Evolutionary conservation across 2,797 vertebrate genomes (phyloP).

Genomic region (Salarias fasciatus): DNA sequence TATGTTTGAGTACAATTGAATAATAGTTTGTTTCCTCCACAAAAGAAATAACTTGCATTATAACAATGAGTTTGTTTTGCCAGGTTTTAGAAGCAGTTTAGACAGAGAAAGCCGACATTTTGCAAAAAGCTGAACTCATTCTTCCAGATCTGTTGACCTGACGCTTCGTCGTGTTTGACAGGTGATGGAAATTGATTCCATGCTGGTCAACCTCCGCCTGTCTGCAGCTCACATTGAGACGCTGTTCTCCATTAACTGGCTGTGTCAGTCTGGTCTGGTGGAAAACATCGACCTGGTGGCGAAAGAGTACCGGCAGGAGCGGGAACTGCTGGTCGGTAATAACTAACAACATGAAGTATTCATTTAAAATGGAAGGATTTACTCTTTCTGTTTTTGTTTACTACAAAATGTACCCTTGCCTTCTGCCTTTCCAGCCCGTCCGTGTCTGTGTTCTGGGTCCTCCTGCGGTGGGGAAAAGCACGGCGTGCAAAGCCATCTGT

Average conservation of each 20-base stretch:
- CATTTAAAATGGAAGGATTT: no score
- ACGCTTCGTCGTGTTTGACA: conserved; percentile 46
- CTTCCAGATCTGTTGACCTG: background rate
- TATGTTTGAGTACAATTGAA: no score
- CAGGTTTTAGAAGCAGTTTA: no score
- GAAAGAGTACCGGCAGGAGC: conserved; percentile 86
- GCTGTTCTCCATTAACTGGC: conserved; percentile 87
- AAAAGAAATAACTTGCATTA: no score
- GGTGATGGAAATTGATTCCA: conserved; percentile 85
- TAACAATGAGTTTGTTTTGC: no score
- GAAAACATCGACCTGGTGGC: conserved; percentile 86
- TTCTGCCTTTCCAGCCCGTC: conserved; percentile 81
- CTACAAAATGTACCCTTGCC: no score
- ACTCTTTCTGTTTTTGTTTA: no score
- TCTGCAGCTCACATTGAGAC: conserved; percentile 83
- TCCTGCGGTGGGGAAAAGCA: conserved; percentile 91
- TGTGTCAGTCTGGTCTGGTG: conserved; percentile 87
- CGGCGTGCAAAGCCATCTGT: conserved; percentile 82
- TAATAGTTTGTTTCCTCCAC: no score
- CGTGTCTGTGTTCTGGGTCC: conserved; percentile 90
- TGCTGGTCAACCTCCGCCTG: conserved; percentile 86
- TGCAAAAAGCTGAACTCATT: background rate
- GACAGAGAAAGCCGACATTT: background rate
- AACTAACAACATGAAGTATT: no score
- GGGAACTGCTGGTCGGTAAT: conserved; percentile 85